Percentiles rank a stretch among this genome's conserved stretches.
Conservation (phyloP, 2,888 invertebrate species). For the Lacanobia oleracea region DNA sequence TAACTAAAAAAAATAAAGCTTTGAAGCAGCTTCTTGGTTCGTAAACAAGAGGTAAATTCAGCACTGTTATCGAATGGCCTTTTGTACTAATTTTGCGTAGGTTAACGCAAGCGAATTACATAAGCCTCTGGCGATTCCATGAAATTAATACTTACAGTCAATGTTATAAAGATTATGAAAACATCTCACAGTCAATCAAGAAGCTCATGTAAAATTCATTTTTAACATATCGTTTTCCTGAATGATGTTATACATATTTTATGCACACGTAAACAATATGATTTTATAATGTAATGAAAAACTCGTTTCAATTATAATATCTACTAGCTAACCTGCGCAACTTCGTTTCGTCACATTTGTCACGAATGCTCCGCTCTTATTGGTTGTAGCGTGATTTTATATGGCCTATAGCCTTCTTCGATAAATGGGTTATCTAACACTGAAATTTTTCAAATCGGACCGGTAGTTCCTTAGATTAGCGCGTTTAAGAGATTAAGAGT, state of each 20-base stretch:
- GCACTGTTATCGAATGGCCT: neutral
- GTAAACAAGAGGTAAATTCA: neutral
- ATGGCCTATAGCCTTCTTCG: too few relatives aligned
- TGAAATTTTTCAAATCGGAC: too few relatives aligned
- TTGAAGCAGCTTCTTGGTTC: neutral
- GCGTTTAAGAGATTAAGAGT: too few relatives aligned
- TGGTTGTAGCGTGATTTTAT: too few relatives aligned
- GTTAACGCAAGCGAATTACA: neutral
- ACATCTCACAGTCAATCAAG: constrained; percentile 21
- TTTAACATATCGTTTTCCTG: constrained; percentile 47
- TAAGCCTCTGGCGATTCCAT: neutral
- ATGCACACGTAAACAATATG: constrained; percentile 18
- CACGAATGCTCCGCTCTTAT: too few relatives aligned
- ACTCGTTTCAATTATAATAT: constrained; percentile 52
- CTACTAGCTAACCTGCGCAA: too few relatives aligned
- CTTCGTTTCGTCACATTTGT: too few relatives aligned
- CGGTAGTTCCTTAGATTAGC: too few relatives aligned
- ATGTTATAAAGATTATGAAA: constrained; percentile 10
- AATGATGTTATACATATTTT: constrained; percentile 39
- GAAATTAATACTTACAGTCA: neutral
- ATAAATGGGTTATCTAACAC: too few relatives aligned
- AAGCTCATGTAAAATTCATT: constrained; percentile 40
- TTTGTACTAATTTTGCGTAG: neutral
- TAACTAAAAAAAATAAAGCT: neutral
- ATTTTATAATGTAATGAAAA: constrained; percentile 34